Percentiles rank a stretch among this genome's conserved stretches.
Conservation (phyloP, 2,797 vertebrate species). For the Threskiornis aethiopicus region DNA sequence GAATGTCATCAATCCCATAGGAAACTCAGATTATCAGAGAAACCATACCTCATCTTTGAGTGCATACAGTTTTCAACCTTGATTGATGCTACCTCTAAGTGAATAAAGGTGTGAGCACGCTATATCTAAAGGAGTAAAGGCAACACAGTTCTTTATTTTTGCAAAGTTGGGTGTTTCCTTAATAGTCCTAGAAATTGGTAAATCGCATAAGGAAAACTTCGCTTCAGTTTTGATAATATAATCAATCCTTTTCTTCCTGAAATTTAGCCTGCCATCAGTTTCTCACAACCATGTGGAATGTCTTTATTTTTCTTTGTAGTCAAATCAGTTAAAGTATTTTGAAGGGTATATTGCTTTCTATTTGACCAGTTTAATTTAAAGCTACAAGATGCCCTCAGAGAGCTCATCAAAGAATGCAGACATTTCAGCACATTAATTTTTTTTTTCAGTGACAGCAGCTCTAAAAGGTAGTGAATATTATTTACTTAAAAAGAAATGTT, state of each 20-base stretch:
- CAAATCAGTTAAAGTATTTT: slow-evolving; percentile 28
- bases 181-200: background rate
- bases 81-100: background rate
- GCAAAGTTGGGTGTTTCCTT: background rate
- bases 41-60: background rate
- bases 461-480: slow-evolving; percentile 67
- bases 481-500: slow-evolving; percentile 73
- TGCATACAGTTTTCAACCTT: background rate
- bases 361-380: slow-evolving; percentile 72
- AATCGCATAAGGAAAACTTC: background rate
- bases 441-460: slow-evolving; percentile 58
- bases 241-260: background rate
- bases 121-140: background rate
- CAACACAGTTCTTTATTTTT: background rate
- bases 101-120: background rate
- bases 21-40: background rate
- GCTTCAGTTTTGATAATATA: background rate
- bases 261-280: background rate
- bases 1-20: background rate
- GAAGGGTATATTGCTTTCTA: slow-evolving; percentile 27
- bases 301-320: slow-evolving; percentile 11
- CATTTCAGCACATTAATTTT: slow-evolving; percentile 20
- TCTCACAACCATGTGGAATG: background rate
- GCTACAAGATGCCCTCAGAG: slow-evolving; percentile 60
- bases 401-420: slow-evolving; percentile 62